phyloP scores from a whole-genome alignment of 1,140 invertebrate genomes.

The Lasaia peninsularis region DNA sequence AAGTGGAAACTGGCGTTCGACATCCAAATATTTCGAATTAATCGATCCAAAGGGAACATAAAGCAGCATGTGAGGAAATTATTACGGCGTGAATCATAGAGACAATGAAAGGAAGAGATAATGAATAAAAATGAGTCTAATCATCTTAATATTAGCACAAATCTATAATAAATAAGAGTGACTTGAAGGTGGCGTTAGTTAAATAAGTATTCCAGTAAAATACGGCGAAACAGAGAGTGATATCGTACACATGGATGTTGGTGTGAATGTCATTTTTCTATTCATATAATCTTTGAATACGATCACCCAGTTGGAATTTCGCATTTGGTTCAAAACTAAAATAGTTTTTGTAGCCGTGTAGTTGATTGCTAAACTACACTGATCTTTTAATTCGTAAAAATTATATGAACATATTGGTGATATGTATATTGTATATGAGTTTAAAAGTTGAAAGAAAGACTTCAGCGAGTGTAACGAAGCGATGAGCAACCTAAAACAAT shows the following conservation, averaged over 20 bases:
- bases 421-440: slow-evolving; percentile 47
- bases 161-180: slow-evolving; percentile 11
- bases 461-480: slow-evolving; percentile 56
- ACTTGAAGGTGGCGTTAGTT: slow-evolving; percentile 20
- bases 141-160: slow-evolving; percentile 9
- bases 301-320: slow-evolving; percentile 49
- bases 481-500: slow-evolving; percentile 74
- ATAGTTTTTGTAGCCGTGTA: slow-evolving; percentile 37
- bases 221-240: slow-evolving; percentile 57
- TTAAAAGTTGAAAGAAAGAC: slow-evolving; percentile 42
- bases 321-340: slow-evolving; percentile 30
- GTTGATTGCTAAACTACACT: slow-evolving; percentile 31
- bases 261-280: slow-evolving; percentile 64
- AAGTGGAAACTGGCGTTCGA: slow-evolving; percentile 72
- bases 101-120: slow-evolving; percentile 22
- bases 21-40: slow-evolving; percentile 46
- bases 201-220: slow-evolving; percentile 62
- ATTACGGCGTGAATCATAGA: slow-evolving; percentile 43
- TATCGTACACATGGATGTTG: slow-evolving; percentile 63
- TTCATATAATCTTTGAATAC: slow-evolving; percentile 63
- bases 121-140: neutral
- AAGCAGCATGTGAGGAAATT: slow-evolving; percentile 73
- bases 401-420: slow-evolving; percentile 39
- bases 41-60: slow-evolving; percentile 55
- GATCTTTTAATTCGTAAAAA: slow-evolving; percentile 40